Conservation (phyloP, 2,113 vertebrate genomes). For the Ceuthmochares aereus region DNA sequence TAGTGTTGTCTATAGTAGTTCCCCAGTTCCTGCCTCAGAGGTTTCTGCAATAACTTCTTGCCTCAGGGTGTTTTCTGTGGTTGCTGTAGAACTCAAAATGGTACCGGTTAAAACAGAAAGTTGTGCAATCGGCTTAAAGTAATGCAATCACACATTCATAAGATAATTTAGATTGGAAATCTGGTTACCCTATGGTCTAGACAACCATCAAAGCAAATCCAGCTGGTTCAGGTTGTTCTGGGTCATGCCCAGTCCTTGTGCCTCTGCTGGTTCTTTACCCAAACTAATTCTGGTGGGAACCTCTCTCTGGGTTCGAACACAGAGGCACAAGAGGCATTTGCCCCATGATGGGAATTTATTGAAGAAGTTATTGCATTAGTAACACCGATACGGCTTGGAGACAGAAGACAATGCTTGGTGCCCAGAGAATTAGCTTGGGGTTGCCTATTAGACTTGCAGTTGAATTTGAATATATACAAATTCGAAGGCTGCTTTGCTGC, state of each 20-base stretch:
- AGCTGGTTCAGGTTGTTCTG: rapidly evolving
- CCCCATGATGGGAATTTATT: neutral
- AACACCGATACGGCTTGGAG: neutral
- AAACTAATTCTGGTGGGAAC: too few species aligned
- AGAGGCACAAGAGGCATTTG: neutral
- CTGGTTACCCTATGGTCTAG: neutral
- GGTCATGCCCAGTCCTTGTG: neutral
- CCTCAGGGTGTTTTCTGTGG: neutral
- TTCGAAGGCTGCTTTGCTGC: neutral
- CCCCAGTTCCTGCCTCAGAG: neutral
- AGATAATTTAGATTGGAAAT: neutral
- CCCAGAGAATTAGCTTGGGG: neutral
- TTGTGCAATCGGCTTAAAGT: neutral
- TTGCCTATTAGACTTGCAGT: neutral
- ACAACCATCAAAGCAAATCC: neutral
- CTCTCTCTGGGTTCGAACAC: neutral
- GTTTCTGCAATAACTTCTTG: neutral
- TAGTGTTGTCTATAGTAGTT: slow-evolving; percentile 6
- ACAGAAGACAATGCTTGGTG: neutral
- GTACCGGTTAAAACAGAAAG: neutral
- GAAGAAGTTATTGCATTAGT: neutral
- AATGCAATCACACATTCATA: neutral
- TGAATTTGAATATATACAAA: neutral
- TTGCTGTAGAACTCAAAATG: neutral
- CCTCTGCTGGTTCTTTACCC: neutral